These are phyloP conservation scores for Porites lobata DNA, from an alignment of 92 coral and sea anemone genomes.

Conservation along the genomic window DNA sequence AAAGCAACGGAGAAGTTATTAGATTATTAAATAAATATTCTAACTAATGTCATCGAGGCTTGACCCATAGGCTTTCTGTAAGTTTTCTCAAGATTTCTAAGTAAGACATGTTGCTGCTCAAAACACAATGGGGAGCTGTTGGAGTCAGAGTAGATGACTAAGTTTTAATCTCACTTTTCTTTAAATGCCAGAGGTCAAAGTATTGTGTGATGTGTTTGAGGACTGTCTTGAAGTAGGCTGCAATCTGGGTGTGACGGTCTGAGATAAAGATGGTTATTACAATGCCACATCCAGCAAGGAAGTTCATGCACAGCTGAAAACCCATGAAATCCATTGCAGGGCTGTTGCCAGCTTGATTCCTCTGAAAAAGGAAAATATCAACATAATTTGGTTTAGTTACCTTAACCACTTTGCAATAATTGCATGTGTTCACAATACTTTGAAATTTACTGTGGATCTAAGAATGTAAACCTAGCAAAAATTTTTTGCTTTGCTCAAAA, in stretches of 20 bases:
- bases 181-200: neutral
- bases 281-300: constrained; percentile 4
- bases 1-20: constrained; percentile 7
- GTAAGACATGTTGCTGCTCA: constrained; percentile 11
- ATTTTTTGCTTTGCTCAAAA: constrained; percentile 15
- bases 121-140: constrained; percentile 10
- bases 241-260: constrained; percentile 27
- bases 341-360: constrained; percentile 25
- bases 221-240: constrained; percentile 7
- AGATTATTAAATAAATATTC: constrained; percentile 5
- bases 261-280: constrained; percentile 24
- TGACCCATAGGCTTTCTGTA: constrained; percentile 8
- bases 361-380: constrained; percentile 21
- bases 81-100: constrained; percentile 3
- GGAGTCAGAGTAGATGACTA: constrained; percentile 5
- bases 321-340: constrained; percentile 14
- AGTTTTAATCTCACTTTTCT: constrained; percentile 12
- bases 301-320: constrained; percentile 28
- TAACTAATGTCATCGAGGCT: neutral
- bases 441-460: neutral
- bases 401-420: constrained; percentile 8
- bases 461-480: neutral
- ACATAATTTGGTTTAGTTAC: neutral
- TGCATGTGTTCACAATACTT: constrained; percentile 14
- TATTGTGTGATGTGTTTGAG: constrained; percentile 10